Conservation (phyloP, 2,113 vertebrate genomes). For the Chloebia gouldiae region DNA sequence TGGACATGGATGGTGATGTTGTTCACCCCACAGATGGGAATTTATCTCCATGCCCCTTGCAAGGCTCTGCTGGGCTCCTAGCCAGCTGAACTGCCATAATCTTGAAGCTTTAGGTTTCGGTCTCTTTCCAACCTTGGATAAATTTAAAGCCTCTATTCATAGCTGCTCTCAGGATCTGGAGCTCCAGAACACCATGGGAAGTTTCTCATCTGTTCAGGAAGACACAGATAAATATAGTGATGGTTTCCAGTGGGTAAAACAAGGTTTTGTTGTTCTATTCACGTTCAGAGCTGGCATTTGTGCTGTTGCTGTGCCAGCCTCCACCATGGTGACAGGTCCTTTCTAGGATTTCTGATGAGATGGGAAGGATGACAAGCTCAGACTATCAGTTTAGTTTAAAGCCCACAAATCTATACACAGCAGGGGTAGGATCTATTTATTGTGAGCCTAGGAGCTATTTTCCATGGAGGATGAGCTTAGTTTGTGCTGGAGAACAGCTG, state of each 20-base stretch:
- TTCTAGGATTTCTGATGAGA: background rate
- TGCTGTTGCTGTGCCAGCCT: conserved; percentile 2
- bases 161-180: conserved; percentile 34
- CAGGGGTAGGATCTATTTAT: background rate
- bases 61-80: background rate
- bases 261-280: conserved; percentile 37
- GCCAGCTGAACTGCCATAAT: background rate
- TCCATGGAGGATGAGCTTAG: background rate
- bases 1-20: background rate
- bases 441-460: background rate
- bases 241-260: background rate
- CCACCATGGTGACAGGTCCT: background rate
- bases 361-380: background rate
- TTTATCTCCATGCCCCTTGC: background rate
- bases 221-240: conserved; percentile 30
- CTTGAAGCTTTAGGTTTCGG: background rate
- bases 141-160: conserved; percentile 41
- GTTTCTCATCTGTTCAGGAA: conserved; percentile 41
- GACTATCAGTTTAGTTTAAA: background rate
- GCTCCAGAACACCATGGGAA: conserved; percentile 47
- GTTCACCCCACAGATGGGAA: background rate
- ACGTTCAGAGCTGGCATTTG: background rate
- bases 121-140: background rate
- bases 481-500: background rate
- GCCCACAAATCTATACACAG: background rate